These are phyloP conservation scores for Marcusenius ussheri DNA, from an alignment of 2,113 vertebrate genomes.

Conservation along the genomic window DNA sequence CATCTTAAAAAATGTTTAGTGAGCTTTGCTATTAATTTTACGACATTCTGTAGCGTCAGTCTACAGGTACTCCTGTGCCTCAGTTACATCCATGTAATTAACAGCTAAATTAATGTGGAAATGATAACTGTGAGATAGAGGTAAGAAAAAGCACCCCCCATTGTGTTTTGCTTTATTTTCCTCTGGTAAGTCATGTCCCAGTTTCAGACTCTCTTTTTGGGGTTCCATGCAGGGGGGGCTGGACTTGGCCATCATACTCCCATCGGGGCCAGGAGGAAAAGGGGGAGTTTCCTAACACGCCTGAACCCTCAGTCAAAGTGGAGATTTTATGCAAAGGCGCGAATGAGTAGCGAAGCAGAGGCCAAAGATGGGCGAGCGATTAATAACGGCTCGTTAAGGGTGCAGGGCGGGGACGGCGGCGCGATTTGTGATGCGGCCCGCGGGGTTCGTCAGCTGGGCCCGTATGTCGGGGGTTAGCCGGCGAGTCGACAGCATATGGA, in stretches of 20 bases:
- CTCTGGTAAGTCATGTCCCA: conserved; percentile 36
- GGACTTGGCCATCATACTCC: background rate
- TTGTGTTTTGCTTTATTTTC: conserved; percentile 30
- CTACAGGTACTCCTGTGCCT: background rate
- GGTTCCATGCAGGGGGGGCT: background rate
- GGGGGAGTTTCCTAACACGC: conserved; percentile 10
- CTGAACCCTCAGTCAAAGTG: background rate
- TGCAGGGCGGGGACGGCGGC: conserved; percentile 23
- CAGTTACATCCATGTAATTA: background rate
- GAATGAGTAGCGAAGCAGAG: background rate
- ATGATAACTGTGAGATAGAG: background rate
- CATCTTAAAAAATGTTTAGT: background rate
- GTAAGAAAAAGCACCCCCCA: conserved; percentile 19
- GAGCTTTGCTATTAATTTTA: background rate
- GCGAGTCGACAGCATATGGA: background rate
- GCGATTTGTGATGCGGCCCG: conserved; percentile 34
- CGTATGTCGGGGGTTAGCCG: background rate
- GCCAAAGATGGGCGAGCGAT: conserved; percentile 28
- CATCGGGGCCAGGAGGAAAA: conserved; percentile 24
- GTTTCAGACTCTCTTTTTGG: conserved; percentile 23
- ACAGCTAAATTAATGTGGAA: background rate
- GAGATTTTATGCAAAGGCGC: conserved; percentile 11
- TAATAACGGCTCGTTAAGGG: conserved; percentile 48
- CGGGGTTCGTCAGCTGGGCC: background rate
- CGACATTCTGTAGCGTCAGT: background rate